A percentile compares a stretch with the other conserved stretches of the same genome.
Conservation (phyloP, 2,113 vertebrate species). For the Myotis davidii region DNA sequence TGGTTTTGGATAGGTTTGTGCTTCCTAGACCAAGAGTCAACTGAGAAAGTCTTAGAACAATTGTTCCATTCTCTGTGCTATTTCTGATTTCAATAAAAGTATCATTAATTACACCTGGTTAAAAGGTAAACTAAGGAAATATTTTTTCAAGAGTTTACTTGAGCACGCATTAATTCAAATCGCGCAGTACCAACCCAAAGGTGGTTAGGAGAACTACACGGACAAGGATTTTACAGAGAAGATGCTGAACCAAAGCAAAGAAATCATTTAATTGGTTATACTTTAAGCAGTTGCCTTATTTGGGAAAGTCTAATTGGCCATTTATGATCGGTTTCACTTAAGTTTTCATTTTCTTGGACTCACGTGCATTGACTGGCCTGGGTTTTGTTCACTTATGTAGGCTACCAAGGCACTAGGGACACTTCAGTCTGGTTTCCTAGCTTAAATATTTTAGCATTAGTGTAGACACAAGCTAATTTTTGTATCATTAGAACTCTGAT, state of each 20-base stretch:
- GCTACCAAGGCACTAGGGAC: background rate
- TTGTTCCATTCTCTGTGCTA: background rate
- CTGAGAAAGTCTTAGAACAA: background rate
- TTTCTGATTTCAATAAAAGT: slow-evolving; percentile 17
- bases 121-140: background rate
- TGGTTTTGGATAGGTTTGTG: background rate
- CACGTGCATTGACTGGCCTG: background rate
- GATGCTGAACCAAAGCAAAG: background rate
- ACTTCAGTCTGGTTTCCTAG: background rate
- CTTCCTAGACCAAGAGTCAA: background rate
- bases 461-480: background rate
- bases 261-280: background rate
- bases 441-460: background rate
- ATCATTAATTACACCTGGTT: background rate
- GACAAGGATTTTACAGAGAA: background rate
- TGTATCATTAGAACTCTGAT: background rate
- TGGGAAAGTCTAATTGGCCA: background rate
- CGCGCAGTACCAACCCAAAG: background rate
- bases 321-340: background rate
- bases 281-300: background rate
- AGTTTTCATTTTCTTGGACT: background rate
- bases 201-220: background rate
- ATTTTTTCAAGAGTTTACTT: background rate
- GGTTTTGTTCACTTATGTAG: background rate
- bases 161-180: background rate